Percentiles rank a stretch among this genome's conserved stretches.
phyloP scores from a whole-genome alignment of 2,113 vertebrate genomes.

The Panurus biarmicus region DNA sequence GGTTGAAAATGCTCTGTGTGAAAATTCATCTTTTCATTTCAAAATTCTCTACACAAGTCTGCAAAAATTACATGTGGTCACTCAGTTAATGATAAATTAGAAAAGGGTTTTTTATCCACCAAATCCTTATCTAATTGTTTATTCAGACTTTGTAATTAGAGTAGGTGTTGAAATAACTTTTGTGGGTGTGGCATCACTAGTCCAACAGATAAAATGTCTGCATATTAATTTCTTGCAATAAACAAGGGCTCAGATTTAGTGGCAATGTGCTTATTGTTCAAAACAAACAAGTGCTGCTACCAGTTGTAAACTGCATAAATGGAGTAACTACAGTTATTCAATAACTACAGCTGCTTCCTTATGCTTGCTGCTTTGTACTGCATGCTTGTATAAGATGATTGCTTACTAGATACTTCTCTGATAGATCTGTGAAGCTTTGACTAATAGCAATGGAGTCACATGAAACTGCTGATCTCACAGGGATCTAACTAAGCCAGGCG shows the following conservation, averaged over 20 bases:
- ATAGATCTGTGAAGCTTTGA: not conserved
- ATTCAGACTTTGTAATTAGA: not conserved
- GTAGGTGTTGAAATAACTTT: not conserved
- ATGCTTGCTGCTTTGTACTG: not conserved
- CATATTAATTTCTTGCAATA: not conserved
- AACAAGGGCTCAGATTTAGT: not conserved
- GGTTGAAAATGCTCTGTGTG: not conserved
- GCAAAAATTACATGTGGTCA: not conserved
- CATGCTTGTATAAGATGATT: not conserved
- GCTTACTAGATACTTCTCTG: not conserved
- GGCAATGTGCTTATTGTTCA: not conserved
- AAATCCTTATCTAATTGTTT: not conserved
- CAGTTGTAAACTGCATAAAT: not conserved
- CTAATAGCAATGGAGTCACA: not conserved
- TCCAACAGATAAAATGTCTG: not conserved
- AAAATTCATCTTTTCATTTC: not conserved
- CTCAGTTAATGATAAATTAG: not conserved
- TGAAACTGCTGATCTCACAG: not conserved
- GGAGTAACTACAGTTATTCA: not conserved
- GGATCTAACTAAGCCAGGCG: not conserved
- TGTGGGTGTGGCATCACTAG: not conserved
- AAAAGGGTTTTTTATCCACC: not conserved
- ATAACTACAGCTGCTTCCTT: not conserved
- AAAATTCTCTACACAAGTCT: not conserved
- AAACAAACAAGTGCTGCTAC: not conserved